Evolutionary conservation across 2,888 invertebrate genomes (phyloP).

Genomic region (Xanthorhoe spadicearia): DNA sequence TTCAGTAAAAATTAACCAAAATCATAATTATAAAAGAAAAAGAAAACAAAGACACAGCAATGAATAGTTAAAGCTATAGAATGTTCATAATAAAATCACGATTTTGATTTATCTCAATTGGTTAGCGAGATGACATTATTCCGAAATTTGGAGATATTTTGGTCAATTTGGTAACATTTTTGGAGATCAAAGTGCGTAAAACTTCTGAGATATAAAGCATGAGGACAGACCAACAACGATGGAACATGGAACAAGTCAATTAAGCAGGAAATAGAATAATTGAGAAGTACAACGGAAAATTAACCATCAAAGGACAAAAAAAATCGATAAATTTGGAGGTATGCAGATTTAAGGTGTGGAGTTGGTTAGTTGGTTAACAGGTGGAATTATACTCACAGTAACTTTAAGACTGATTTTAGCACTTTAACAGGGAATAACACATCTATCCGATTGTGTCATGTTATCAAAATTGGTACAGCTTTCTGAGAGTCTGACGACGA

Average conservation of each 20-base stretch:
- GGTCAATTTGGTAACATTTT: no score
- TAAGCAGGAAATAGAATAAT: background rate
- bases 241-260: no score
- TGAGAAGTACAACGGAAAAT: background rate
- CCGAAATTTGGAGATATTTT: no score
- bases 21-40: background rate
- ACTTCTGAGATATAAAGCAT: no score
- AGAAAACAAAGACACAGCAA: no score
- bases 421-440: background rate
- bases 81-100: no score
- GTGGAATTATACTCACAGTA: slow-evolving; percentile 17
- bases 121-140: no score
- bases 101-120: no score
- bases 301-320: background rate
- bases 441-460: slow-evolving; percentile 4
- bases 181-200: no score
- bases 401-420: slow-evolving; percentile 9
- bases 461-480: slow-evolving; percentile 2
- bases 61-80: no score
- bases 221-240: no score
- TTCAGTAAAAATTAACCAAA: background rate
- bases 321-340: slow-evolving; percentile 2
- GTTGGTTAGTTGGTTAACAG: background rate
- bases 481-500: background rate
- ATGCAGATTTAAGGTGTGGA: slow-evolving; percentile 13